phyloP scores from a whole-genome alignment of 2,888 invertebrate species.

The Sisyra nigra region DNA sequence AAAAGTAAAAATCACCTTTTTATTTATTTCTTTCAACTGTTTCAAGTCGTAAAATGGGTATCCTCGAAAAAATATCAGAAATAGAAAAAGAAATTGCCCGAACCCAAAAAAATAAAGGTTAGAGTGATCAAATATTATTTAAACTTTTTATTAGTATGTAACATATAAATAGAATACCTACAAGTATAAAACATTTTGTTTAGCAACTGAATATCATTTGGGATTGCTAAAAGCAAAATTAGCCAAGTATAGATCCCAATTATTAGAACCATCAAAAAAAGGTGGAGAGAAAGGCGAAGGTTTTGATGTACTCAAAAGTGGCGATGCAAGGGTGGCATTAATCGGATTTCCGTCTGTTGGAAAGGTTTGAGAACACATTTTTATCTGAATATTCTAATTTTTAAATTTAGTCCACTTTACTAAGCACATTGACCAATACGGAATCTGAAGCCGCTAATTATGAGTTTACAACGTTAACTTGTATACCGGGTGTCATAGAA shows the following conservation, averaged over 20 bases:
- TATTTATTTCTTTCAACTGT: not conserved
- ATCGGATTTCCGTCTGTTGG: conserved; percentile 99
- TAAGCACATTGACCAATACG: conserved; percentile 90
- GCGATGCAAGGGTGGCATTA: conserved; percentile 93
- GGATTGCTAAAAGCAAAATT: conserved; percentile 93
- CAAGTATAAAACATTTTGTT: conserved; percentile 18
- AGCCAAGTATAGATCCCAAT: conserved; percentile 86
- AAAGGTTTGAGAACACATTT: conserved; percentile 44
- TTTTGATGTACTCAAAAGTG: conserved; percentile 98
- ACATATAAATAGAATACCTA: conserved; percentile 7
- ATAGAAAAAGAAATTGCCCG: conserved; percentile 96
- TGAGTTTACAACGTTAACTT: conserved; percentile 97
- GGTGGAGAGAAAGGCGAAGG: conserved; percentile 86
- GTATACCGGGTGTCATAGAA: conserved; percentile 97
- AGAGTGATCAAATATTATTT: not conserved
- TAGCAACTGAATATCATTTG: conserved; percentile 98
- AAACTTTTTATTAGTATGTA: not conserved
- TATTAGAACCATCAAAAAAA: conserved; percentile 89
- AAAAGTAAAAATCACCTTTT: too few species aligned
- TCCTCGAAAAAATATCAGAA: conserved; percentile 96
- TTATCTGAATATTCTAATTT: not conserved
- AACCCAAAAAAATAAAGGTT: conserved; percentile 99
- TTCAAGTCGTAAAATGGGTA: conserved; percentile 58
- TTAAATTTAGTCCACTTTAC: conserved; percentile 62
- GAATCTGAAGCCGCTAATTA: conserved; percentile 95